Conservation (phyloP, 2,797 vertebrate genomes). For the Darevskia mixta region DNA sequence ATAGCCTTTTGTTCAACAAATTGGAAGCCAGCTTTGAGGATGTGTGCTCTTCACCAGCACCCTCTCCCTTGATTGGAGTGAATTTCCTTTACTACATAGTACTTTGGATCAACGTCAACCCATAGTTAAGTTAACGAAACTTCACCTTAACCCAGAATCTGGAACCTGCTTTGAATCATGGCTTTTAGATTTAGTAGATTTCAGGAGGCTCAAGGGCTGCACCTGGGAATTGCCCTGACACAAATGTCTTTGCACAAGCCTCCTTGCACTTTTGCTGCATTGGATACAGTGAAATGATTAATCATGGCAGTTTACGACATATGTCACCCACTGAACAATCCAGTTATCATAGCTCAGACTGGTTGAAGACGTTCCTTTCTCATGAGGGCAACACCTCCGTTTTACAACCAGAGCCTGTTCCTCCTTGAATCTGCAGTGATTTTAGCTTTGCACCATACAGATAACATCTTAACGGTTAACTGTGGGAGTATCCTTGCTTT, state of each 20-base stretch:
- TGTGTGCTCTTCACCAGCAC: neutral
- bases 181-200: neutral
- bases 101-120: neutral
- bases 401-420: neutral
- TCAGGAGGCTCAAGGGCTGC: neutral
- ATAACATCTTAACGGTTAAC: conserved; percentile 11
- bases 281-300: neutral
- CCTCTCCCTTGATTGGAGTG: neutral
- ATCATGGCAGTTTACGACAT: neutral
- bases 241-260: neutral
- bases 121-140: neutral
- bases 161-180: neutral
- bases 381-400: conserved; percentile 29
- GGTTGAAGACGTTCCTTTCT: neutral
- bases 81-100: neutral
- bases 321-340: conserved; percentile 17
- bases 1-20: neutral
- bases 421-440: neutral
- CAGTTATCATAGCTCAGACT: conserved; percentile 8
- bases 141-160: too few relatives aligned
- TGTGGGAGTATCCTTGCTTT: conserved; percentile 42
- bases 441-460: neutral
- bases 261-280: neutral
- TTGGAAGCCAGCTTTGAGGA: neutral
- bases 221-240: neutral